Evolutionary conservation across 2,888 invertebrate species (phyloP), one percentile per base, ranked within the genome.

Genomic region (Gari tellinella): DNA sequence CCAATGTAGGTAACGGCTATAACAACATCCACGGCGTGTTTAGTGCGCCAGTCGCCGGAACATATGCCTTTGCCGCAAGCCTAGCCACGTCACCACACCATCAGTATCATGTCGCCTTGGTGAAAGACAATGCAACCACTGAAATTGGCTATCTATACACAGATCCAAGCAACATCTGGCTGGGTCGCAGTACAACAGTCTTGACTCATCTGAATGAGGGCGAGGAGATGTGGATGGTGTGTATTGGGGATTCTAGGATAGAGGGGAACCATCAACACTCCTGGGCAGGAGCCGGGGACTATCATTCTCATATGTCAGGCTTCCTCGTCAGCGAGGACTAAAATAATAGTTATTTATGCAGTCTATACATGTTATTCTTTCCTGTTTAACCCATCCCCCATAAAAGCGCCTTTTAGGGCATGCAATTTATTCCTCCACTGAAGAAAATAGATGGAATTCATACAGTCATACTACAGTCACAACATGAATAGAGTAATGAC

Each of bases 171-270:
- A 57, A 45, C 17, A 62, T 62, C 0, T 72, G 72, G 72, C 17
- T 58, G 1, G 57, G 58, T 31, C 45, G 72, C 26, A 67, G 66
- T 19, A 67, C 72, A 5, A 57, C 72, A 10, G 48, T 67, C 8
- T 17, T 72, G 2, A 63, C 67, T 7, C 66, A 72, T 31, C 21
- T 72, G 14, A 48, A 57, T 15, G 19, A 48, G 10, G 57, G 67
- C 17, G 66, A 72, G n/a, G 63, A 72, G 43, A 58, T 72, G 2
- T 72, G 72, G 72, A 72, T 72, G 72, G 63, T 72, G 5, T 72
- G 72, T 55, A 19, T 72, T 10, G 26, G 31, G 10, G 67, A 67
- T 46, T 72, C 72, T 0, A 40, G 53, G 31, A 62, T 72, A 19
- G 52, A 62, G 25, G 72, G 66, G 2, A 49, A 72, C 46, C 62